Base-by-base conservation (phyloP, 30 jellyfish, hydroid and myxozoan genomes). In the Mastigias papua region DNA sequence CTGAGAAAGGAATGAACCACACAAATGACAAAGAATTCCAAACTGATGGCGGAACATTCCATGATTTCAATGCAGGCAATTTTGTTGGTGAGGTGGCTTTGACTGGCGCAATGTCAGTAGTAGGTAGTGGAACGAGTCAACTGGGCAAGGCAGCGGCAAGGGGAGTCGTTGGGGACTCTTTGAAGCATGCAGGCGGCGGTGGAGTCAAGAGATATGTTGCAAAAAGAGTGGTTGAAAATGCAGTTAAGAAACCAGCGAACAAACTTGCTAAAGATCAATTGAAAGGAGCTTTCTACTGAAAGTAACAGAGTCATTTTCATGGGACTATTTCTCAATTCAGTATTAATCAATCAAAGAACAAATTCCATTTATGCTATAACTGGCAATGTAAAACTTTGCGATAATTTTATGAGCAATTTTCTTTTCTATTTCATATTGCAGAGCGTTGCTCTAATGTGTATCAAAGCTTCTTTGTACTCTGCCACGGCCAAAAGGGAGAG, bases 1-100 rank as follows among this genome's bases (percentile, higher is more conserved):
- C 88, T 25, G 88, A 77, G 54, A 54, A 60, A 77, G 88, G 88
- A 11, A 77, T 77, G 61, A 77, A 77, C 35, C 88, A 77, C 35
- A 77, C 88, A 1, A 77, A 77, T 30, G 88, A 77, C 73, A 51
- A 77, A 54, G 63, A 54, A 57, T 77, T 77, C 77, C 88, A 77
- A 48, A 77, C 88, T 7, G 25, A 37, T 26, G 88, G 60, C 4
- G 88, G 88, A 19, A 77, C 88, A 31, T 77, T n/a, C 63, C 61
- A 77, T 29, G 78, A 77, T 48, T 77, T 77, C 54, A 58, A 54
- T 50, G 78, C 78, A 9, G 88, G 78, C n/a, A 28, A 33, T 50
- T 77, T 77, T 30, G 35, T 31, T 1, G 88, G 32, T 13, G 88
- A 77, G 37, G 25, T 57, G 32, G 63, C 65, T 21, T 8, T 77